Evolutionary conservation across 2,888 invertebrate species (phyloP).

Genomic region (Synergus umbraculus): DNA sequence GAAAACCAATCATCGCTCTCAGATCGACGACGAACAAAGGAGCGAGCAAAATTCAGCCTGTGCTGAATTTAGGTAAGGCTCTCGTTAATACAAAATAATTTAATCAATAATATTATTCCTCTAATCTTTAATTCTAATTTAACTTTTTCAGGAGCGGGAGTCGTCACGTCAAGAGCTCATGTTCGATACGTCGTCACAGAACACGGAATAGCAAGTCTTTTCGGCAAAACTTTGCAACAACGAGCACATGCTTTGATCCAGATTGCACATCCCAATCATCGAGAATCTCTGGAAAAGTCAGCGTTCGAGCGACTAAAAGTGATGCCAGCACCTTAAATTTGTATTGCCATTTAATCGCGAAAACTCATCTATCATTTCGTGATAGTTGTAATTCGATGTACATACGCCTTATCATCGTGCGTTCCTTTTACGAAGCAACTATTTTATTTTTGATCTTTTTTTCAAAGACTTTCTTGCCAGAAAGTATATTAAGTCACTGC

Average conservation of each 20-base stretch:
- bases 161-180: conserved; percentile 83
- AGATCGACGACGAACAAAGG: conserved; percentile 81
- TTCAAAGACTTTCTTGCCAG: conserved; percentile 11
- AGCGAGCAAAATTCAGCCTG: conserved; percentile 81
- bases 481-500: not conserved
- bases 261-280: conserved; percentile 83
- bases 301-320: conserved; percentile 80
- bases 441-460: conserved; percentile 11
- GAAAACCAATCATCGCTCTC: conserved; percentile 84
- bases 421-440: conserved; percentile 15
- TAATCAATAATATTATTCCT: not conserved
- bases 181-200: conserved; percentile 85
- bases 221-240: conserved; percentile 83
- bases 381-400: conserved; percentile 27
- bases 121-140: not conserved
- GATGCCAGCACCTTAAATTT: conserved; percentile 71
- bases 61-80: conserved; percentile 79
- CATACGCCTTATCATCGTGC: conserved; percentile 25
- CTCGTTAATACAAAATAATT: not conserved
- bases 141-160: conserved; percentile 80
- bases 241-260: conserved; percentile 83
- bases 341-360: conserved; percentile 2
- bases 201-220: conserved; percentile 83
- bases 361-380: conserved; percentile 36
- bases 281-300: conserved; percentile 81